Base-by-base conservation (phyloP, 2,888 invertebrate species). In the Gnatocerus cornutus region DNA sequence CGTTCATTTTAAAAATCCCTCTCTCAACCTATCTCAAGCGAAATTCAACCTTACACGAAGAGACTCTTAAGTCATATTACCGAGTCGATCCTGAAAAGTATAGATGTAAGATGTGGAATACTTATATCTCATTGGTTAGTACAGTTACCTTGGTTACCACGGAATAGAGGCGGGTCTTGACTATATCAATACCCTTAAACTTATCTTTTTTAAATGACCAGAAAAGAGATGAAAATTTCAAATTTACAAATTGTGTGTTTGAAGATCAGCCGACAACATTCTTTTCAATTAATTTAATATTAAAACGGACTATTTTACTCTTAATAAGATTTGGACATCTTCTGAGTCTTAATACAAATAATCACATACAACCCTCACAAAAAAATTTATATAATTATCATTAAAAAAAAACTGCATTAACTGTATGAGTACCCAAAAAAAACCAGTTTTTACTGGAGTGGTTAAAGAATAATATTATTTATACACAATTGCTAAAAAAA, bases 111-210 rank as follows among this genome's bases (percentile, higher is more conserved):
- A 84, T 81, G 82, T 78, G 78, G 74, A 77, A 83, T 82, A 83
- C 83, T 83, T 83, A 83, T 82, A 78, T 83, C 82, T 82, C 82
- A 84, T 84, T 84, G 84, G 84, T 81, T 82, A 81, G 79, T 75
- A 74, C 74, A 75, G 84, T 84, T 81, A 81, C 83, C 83, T 80
- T 76, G 83, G 82, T 76, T 76, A 83, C 83, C 78, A 79, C 77
- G 78, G 72, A 56, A 67, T 14, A 78, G 74, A 75, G 78, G 79
- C 77, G 78, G 78, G 75, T 67, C 77, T 52, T 46, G 65, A 68
- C 71, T 73, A 74, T 76, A 77, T 77, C 77, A 75, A 77, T 77
- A 78, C 76, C 74, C 77, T 76, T 77, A 77, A 78, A 78, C 77
- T 78, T 77, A 77, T 75, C 74, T 77, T 61, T 70, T 70, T 70